A percentile compares a stretch with the other conserved stretches of the same genome.
phyloP scores from a whole-genome alignment of 2,888 invertebrate species.

The Scelioninae gen. 2 region DNA sequence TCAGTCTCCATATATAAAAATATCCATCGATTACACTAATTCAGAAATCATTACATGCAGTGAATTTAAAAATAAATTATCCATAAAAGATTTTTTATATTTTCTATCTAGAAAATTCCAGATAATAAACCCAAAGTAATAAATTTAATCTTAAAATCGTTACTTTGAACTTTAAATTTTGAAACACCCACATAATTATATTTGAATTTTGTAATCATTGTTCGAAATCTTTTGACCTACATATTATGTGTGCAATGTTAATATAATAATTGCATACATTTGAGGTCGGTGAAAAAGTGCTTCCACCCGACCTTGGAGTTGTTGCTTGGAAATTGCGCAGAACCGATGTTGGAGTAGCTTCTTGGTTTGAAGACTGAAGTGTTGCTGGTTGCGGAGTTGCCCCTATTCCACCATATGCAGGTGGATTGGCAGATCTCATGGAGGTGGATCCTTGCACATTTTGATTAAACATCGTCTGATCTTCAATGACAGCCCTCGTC shows the following conservation, averaged over 20 bases:
- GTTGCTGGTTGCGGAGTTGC: constrained; percentile 82
- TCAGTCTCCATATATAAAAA: constrained; percentile 73
- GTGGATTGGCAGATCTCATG: constrained; percentile 77
- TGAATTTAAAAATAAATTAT: too few species aligned
- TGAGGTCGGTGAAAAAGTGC: constrained; percentile 67
- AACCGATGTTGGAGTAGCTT: constrained; percentile 78
- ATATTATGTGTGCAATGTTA: too few species aligned
- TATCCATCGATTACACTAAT: too few species aligned
- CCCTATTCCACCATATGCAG: constrained; percentile 72
- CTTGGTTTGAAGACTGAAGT: constrained; percentile 85
- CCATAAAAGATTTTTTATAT: too few species aligned
- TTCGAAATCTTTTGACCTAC: too few species aligned
- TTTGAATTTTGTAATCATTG: too few species aligned
- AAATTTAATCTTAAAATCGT: too few species aligned
- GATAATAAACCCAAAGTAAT: too few species aligned
- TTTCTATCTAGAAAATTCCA: too few species aligned
- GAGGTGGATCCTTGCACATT: constrained; percentile 77
- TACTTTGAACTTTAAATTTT: too few species aligned
- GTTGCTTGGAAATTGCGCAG: constrained; percentile 80
- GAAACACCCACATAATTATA: too few species aligned
- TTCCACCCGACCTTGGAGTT: constrained; percentile 67
- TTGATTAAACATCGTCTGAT: constrained; percentile 95
- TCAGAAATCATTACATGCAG: too few species aligned
- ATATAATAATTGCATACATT: constrained; percentile 65
- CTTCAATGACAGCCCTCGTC: constrained; percentile 85